Percentiles rank a stretch among this genome's conserved stretches.
phyloP scores from a whole-genome alignment of 37 sponge, comb jelly and placozoan species.

The Diacarnus erythraeanus region DNA sequence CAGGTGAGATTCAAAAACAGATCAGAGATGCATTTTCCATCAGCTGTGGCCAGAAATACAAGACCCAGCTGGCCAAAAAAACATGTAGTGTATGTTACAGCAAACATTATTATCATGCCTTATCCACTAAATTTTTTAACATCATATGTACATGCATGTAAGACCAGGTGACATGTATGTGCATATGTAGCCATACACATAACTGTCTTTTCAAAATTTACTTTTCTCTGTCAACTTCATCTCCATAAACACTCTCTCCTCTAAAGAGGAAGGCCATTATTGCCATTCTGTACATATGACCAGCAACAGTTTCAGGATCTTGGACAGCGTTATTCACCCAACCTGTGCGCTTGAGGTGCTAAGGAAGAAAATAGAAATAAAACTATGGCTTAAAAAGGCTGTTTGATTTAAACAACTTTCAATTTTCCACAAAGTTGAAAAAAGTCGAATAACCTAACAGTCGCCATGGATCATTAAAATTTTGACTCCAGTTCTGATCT shows the following conservation, averaged over 20 bases:
- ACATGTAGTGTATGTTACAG: no score
- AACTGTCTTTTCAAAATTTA: not conserved
- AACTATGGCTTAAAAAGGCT: not conserved
- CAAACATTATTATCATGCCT: no score
- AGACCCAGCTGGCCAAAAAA: no score
- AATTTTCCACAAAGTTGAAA: slow-evolving; percentile 78
- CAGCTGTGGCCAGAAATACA: no score
- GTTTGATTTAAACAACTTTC: slow-evolving; percentile 48
- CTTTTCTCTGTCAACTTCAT: slow-evolving; percentile 49
- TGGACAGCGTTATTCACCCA: slow-evolving; percentile 77
- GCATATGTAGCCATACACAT: no score
- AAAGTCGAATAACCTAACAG: slow-evolving; percentile 68
- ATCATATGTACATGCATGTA: no score
- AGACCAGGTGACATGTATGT: no score
- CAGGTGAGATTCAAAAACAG: no score
- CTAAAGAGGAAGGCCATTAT: slow-evolving; percentile 81
- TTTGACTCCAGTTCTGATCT: no score
- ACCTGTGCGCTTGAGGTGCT: slow-evolving; percentile 87
- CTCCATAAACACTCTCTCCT: not conserved
- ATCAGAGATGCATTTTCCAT: no score
- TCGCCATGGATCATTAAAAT: no score
- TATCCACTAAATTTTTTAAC: no score
- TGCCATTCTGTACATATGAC: slow-evolving; percentile 96
- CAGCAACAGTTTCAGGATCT: slow-evolving; percentile 88
- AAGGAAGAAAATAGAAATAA: not conserved